Percentiles rank a stretch among this genome's conserved stretches.
Conservation (phyloP, 2,888 invertebrate species). For the Tuta absoluta region DNA sequence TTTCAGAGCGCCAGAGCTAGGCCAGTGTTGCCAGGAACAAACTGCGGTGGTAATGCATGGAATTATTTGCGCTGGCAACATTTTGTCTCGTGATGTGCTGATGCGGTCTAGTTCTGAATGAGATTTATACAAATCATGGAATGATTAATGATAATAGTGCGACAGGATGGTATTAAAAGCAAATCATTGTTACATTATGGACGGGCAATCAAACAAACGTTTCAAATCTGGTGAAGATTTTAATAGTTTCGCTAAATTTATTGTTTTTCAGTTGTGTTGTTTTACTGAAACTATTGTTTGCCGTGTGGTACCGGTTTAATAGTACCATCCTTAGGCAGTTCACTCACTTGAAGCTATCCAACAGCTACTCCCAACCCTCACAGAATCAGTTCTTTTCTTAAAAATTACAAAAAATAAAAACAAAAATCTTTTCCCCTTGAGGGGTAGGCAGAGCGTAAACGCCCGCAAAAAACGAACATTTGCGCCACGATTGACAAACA, state of each 20-base stretch:
- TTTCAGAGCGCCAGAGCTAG: background rate
- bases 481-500: too few relatives aligned
- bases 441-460: too few relatives aligned
- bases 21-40: constrained; percentile 3
- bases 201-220: background rate
- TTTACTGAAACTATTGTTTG: too few relatives aligned
- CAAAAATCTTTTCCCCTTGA: too few relatives aligned
- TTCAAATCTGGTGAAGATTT: background rate
- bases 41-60: constrained; percentile 5
- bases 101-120: constrained; percentile 7
- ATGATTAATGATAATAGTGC: background rate
- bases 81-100: constrained; percentile 1
- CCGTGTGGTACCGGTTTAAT: too few relatives aligned
- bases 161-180: background rate
- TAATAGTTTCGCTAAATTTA: background rate
- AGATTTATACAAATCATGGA: background rate
- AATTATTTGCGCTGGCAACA: constrained; percentile 21
- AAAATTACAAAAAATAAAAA: too few relatives aligned
- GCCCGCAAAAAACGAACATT: too few relatives aligned
- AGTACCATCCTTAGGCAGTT: too few relatives aligned
- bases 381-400: too few relatives aligned
- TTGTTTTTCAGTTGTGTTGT: too few relatives aligned
- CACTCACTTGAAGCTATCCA: too few relatives aligned
- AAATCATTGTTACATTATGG: background rate
- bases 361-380: too few relatives aligned